A percentile compares a stretch with the other conserved stretches of the same genome.
Conservation (phyloP, 2,888 invertebrate genomes). For the Cremastinae sp. region DNA sequence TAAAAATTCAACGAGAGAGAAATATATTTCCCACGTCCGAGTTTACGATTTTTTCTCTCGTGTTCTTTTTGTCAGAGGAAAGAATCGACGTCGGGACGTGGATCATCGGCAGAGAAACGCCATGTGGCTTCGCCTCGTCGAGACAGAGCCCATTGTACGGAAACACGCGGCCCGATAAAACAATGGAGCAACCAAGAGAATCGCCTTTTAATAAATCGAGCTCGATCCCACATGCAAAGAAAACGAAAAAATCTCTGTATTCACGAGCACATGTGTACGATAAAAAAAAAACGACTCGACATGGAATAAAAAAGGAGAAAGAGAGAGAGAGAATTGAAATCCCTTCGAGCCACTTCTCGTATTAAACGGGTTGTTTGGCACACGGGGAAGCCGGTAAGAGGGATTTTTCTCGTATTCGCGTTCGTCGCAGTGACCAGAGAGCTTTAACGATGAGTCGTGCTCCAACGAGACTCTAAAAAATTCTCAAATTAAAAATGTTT, state of each 20-base stretch:
- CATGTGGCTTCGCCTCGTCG: conserved; percentile 73
- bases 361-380: conserved; percentile 38
- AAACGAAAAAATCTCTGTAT: conserved; percentile 7
- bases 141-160: conserved; percentile 68
- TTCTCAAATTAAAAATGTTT: conserved; percentile 12
- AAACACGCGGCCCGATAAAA: conserved; percentile 67
- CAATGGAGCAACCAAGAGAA: conserved; percentile 70
- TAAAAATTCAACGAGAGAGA: conserved; percentile 49
- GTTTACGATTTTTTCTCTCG: no score
- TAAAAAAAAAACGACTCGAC: conserved; percentile 10
- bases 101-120: conserved; percentile 62
- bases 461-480: conserved; percentile 34
- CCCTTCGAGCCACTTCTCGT: conserved; percentile 36
- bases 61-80: no score
- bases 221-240: conserved; percentile 70
- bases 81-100: conserved; percentile 28
- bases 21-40: conserved; percentile 66
- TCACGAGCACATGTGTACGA: neutral
- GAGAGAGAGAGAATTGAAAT: conserved; percentile 35
- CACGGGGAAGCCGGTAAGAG: conserved; percentile 20
- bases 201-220: conserved; percentile 76
- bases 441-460: conserved; percentile 28
- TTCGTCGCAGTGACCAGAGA: conserved; percentile 25
- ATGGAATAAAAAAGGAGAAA: conserved; percentile 17
- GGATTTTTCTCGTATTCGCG: conserved; percentile 12